A percentile compares a stretch with the other conserved stretches of the same genome.
phyloP scores from a whole-genome alignment of 2,888 invertebrate genomes.

The Rhagonycha lutea region DNA sequence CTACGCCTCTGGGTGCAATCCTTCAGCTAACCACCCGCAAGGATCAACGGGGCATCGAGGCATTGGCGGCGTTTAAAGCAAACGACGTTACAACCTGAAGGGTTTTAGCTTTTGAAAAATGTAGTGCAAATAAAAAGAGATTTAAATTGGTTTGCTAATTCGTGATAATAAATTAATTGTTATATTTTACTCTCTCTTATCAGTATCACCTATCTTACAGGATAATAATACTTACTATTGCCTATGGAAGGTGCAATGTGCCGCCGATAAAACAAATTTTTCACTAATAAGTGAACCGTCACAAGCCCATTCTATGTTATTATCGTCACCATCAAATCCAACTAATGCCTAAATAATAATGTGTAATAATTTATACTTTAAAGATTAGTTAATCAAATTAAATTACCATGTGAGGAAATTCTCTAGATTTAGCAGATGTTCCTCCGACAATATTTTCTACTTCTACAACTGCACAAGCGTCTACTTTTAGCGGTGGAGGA shows the following conservation, averaged over 20 bases:
- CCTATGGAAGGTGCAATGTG: slow-evolving; percentile 58
- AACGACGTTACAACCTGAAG: too few species aligned
- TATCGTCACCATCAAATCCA: slow-evolving; percentile 33
- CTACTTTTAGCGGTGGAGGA: too few species aligned
- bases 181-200: too few species aligned
- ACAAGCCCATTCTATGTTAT: slow-evolving; percentile 57
- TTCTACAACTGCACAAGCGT: not conserved
- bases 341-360: slow-evolving; percentile 30
- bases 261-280: slow-evolving; percentile 66
- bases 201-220: too few species aligned
- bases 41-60: too few species aligned
- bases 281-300: slow-evolving; percentile 48
- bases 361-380: not conserved
- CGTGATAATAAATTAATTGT: too few species aligned
- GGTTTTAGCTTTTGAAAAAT: too few species aligned
- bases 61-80: too few species aligned
- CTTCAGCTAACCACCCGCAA: too few species aligned
- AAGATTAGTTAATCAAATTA: not conserved
- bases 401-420: slow-evolving; percentile 22
- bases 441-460: slow-evolving; percentile 5
- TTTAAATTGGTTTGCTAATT: too few species aligned
- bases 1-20: too few species aligned
- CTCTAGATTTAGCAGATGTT: not conserved
- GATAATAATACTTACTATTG: slow-evolving; percentile 26
- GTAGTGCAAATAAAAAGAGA: too few species aligned